Percentiles rank a stretch among this genome's conserved stretches.
Evolutionary conservation across 2,113 vertebrate genomes (phyloP).

Genomic region (Potamarius usumacintae): DNA sequence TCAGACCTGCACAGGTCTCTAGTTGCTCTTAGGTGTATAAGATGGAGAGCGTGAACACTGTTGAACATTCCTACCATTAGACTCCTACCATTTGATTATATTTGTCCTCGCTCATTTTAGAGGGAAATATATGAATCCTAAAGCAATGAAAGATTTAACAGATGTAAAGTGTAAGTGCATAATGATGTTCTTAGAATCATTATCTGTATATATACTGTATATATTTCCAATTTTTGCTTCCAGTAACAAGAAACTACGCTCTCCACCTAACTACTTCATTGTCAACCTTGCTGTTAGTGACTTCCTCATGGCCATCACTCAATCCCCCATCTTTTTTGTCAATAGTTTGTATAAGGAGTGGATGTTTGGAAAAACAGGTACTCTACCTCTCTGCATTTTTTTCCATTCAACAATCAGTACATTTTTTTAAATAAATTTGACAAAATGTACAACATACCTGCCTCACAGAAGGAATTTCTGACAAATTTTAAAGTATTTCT

Average conservation of each 20-base stretch:
- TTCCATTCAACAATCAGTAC: no score
- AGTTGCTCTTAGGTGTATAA: neutral
- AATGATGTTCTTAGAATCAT: neutral
- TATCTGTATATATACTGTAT: neutral
- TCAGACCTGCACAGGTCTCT: no score
- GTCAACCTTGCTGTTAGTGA: constrained; percentile 83
- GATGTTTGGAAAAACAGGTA: constrained; percentile 84
- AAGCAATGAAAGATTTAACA: neutral
- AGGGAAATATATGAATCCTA: neutral
- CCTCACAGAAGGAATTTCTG: neutral
- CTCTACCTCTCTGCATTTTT: neutral
- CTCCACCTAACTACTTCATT: constrained; percentile 79
- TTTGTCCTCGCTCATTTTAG: neutral
- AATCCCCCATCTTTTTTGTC: constrained; percentile 82
- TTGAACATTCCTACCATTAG: neutral
- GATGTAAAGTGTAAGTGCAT: neutral
- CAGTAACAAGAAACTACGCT: constrained; percentile 79
- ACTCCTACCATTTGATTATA: neutral
- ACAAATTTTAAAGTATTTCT: neutral
- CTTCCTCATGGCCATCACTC: constrained; percentile 83
- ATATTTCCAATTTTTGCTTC: constrained; percentile 32
- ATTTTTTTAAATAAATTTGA: no score
- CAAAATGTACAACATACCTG: neutral
- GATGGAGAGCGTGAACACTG: neutral
- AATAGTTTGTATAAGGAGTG: constrained; percentile 81